Evolutionary conservation across 2,113 vertebrate genomes (phyloP), one percentile per base, ranked within the genome.

Genomic region (Calidris pugnax): DNA sequence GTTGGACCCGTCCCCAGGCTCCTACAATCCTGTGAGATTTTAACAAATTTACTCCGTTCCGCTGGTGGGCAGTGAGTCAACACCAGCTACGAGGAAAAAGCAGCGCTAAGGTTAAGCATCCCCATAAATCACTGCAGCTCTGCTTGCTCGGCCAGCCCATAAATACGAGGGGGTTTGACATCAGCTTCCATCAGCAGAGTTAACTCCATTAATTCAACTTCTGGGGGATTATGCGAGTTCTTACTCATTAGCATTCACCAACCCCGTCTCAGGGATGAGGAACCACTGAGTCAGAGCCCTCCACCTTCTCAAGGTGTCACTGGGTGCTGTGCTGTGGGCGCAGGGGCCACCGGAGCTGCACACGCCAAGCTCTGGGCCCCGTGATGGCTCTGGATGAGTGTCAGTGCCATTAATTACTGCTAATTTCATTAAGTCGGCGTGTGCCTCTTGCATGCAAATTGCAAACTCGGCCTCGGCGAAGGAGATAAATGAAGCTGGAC

Each of bases 161-260:
- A 81, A 95, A 75, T 68, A 87, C 27, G 7, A 59, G 24, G 28
- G 28, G 48, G 9, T 26, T 87, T 81, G 91, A 63, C 83, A 92
- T 33, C 32, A 30, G 86, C 84, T 95, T 87, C 47, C 86, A 95
- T 86, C 93, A 97, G 96, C 84, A 50, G 56, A 82, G 57, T 24
- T 24, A 87, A 78, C 51, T 76, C 66, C n/a, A 53, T 91, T 95
- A 78, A 91, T 89, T 94, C 69, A 33, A 18, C 51, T 84, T 84
- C 63, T 74, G 73, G 17, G 35, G 47, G 80, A 43, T 75, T 32
- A 28, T 17, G 50, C 0, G 0, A 81, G 67, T 37, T 76, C 74
- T 50, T 88, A 4, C 12, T 81, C 56, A 59, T 94, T 64, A 87
- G 66, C 85, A 60, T 82, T 78, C 89, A 64, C 84, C 56, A 45